Conservation (phyloP, 2,113 vertebrate species). For the Riparia riparia region DNA sequence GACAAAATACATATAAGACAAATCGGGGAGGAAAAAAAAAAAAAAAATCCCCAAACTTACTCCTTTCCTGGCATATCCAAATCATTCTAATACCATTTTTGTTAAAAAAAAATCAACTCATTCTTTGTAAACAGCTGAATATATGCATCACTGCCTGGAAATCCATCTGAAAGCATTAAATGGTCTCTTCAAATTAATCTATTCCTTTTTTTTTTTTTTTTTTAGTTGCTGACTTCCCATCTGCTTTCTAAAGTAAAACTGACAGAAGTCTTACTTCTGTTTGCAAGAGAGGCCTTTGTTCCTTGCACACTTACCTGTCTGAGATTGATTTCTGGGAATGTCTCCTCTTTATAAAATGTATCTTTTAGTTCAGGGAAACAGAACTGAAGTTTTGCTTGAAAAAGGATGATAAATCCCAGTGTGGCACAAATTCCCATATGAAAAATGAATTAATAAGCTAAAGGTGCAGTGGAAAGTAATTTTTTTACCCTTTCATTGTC, state of each 20-base stretch:
- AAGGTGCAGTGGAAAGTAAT: neutral
- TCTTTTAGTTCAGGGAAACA: neutral
- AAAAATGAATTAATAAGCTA: neutral
- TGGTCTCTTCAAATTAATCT: neutral
- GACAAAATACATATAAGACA: neutral
- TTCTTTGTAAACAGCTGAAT: neutral
- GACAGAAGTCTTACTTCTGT: neutral
- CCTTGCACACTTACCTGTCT: neutral
- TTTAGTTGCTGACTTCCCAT: neutral
- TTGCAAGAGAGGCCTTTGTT: neutral
- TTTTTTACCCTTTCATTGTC: neutral
- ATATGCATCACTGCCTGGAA: slow-evolving; percentile 14
- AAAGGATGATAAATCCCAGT: neutral
- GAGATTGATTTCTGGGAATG: neutral
- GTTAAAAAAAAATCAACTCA: neutral
- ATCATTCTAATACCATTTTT: neutral
- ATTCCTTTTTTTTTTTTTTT: neutral
- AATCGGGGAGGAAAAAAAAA: rapidly evolving
- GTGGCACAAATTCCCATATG: neutral
- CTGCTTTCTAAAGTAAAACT: neutral
- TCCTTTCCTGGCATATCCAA: neutral
- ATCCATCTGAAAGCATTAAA: neutral
- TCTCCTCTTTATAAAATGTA: neutral
- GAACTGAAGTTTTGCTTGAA: neutral
- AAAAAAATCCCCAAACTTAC: neutral